Conservation (phyloP, 1,140 invertebrate species). For the Drosophila kanapiae region DNA sequence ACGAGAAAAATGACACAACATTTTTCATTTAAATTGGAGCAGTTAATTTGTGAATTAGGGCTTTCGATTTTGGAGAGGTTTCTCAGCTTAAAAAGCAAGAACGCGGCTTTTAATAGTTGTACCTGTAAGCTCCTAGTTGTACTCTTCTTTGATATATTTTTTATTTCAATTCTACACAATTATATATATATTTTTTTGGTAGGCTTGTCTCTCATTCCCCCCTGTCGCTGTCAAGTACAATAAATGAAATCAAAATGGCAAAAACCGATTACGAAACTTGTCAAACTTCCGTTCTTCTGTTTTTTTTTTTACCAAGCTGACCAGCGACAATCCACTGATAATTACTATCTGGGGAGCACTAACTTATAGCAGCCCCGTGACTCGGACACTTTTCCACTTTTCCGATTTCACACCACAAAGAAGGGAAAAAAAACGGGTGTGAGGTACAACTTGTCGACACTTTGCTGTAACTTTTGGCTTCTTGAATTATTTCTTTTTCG, state of each 20-base stretch:
- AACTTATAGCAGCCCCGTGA: conserved; percentile 64
- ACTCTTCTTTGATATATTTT: too few species aligned
- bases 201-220: not conserved
- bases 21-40: conserved; percentile 17
- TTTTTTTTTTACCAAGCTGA: conserved; percentile 9
- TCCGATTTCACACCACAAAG: conserved; percentile 2
- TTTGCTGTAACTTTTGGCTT: conserved; percentile 56
- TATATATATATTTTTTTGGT: not conserved
- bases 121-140: too few species aligned
- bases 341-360: conserved; percentile 82
- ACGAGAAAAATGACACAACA: conserved; percentile 21
- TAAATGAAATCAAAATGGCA: conserved; percentile 76
- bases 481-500: conserved; percentile 23
- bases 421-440: not conserved
- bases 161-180: too few species aligned
- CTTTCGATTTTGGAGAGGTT: not conserved
- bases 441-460: conserved; percentile 55
- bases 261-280: conserved; percentile 78
- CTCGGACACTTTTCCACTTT: conserved; percentile 50
- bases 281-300: conserved; percentile 60
- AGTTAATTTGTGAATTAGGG: conserved; percentile 19
- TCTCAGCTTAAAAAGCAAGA: too few species aligned
- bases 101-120: too few species aligned
- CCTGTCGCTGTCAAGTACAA: conserved; percentile 46
- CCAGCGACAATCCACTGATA: conserved; percentile 79